Percentiles rank a stretch among this genome's conserved stretches.
These are phyloP conservation scores for Frankliniella intonsa DNA, from an alignment of 2,888 invertebrate genomes.

Conservation along the genomic window DNA sequence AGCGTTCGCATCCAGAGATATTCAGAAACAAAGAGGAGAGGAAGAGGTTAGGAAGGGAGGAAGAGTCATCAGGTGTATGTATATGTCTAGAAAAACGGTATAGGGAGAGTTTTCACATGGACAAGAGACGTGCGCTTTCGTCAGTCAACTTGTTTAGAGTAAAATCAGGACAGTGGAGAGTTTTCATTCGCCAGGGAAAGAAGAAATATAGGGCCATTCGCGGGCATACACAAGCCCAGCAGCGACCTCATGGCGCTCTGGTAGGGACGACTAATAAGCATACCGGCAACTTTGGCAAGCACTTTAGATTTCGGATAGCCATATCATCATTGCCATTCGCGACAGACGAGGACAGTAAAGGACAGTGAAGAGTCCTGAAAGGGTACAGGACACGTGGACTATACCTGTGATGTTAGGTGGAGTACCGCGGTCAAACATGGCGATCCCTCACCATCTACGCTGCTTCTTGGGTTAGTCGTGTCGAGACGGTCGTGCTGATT, in stretches of 20 bases:
- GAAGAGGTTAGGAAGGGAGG: constrained; percentile 16
- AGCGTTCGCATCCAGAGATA: not conserved
- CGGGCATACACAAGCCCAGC: not conserved
- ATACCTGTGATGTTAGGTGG: constrained; percentile 21
- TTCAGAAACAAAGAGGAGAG: not conserved
- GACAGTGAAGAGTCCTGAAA: constrained; percentile 9
- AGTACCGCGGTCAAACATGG: not conserved
- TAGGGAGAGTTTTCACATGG: not conserved
- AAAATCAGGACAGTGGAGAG: not conserved
- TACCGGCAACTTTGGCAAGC: not conserved
- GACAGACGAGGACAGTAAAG: constrained; percentile 10
- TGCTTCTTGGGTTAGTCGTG: constrained; percentile 15
- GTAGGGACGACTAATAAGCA: not conserved
- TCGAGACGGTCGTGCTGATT: constrained; percentile 12
- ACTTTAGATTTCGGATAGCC: not conserved
- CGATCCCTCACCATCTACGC: constrained; percentile 20
- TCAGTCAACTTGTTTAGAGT: not conserved
- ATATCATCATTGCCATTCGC: constrained; percentile 14
- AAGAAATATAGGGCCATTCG: not conserved
- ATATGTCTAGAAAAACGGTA: not conserved
- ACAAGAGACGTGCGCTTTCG: not conserved
- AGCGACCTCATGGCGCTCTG: not conserved
- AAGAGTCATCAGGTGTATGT: constrained; percentile 5
- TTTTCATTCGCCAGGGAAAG: constrained; percentile 2
- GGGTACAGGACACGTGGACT: constrained; percentile 8